Evolutionary conservation across 2,113 vertebrate species (phyloP).

Genomic region (Progne subis): DNA sequence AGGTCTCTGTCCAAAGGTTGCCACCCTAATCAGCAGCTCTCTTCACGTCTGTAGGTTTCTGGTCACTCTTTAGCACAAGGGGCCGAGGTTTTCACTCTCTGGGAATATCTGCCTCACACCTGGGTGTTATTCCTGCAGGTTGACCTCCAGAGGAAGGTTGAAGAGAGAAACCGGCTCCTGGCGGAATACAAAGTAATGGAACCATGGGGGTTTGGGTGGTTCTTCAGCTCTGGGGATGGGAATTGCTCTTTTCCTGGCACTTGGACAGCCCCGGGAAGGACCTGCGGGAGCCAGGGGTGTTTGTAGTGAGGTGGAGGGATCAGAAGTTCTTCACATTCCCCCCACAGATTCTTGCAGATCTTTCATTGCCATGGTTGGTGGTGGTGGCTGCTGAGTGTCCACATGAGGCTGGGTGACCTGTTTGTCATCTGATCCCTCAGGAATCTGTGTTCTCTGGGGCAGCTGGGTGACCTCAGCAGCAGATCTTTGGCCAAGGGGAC

Average conservation of each 20-base stretch:
- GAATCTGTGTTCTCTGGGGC: not conserved
- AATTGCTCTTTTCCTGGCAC: not conserved
- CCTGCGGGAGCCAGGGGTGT: not conserved
- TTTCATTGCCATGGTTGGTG: not conserved
- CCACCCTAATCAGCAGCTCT: not conserved
- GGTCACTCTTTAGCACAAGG: not conserved
- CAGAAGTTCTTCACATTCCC: not conserved
- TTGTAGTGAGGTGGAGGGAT: not conserved
- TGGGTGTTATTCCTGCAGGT: conserved; percentile 70
- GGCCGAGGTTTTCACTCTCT: not conserved
- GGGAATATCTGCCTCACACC: not conserved
- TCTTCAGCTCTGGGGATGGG: not conserved
- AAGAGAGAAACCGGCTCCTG: conserved; percentile 86
- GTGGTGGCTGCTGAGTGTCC: not conserved
- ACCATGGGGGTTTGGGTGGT: not conserved
- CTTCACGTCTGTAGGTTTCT: not conserved
- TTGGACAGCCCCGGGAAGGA: not conserved
- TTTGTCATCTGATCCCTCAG: not conserved
- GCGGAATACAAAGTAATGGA: conserved; percentile 85
- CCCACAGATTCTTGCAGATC: not conserved
- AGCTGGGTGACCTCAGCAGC: not conserved
- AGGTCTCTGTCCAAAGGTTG: not conserved
- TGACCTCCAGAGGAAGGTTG: conserved; percentile 92
- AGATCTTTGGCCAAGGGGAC: not conserved
- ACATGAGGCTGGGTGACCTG: not conserved